Evolutionary conservation across 2,797 vertebrate genomes (phyloP).

Genomic region (Semaprochilodus insignis): DNA sequence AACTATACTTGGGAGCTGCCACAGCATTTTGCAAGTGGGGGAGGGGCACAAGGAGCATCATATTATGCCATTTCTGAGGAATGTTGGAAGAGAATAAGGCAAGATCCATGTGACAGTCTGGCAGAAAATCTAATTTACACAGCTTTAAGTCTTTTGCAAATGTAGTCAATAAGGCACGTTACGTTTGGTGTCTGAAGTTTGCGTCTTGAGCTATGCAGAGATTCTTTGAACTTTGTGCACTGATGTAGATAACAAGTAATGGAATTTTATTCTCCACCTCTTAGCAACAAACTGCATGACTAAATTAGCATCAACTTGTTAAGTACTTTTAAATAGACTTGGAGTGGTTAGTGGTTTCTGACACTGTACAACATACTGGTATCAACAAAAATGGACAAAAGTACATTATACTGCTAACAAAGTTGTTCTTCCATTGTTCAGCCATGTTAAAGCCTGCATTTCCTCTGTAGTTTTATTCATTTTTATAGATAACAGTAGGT

Average conservation of each 20-base stretch:
- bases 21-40: constrained; percentile 54
- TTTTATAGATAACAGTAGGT: background rate
- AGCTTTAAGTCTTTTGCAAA: too few relatives aligned
- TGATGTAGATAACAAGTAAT: background rate
- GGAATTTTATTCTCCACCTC: background rate
- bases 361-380: background rate
- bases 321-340: too few relatives aligned
- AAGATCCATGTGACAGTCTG: background rate
- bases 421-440: background rate
- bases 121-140: too few relatives aligned
- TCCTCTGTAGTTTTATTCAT: background rate
- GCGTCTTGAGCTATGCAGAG: background rate
- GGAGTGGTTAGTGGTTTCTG: background rate
- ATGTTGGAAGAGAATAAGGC: constrained; percentile 62
- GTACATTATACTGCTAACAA: background rate
- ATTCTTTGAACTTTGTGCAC: too few relatives aligned
- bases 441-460: background rate
- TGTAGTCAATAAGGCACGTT: background rate
- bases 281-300: background rate
- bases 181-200: background rate
- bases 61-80: constrained; percentile 68
- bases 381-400: background rate
- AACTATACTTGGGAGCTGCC: constrained; percentile 64
- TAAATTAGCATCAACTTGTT: background rate
- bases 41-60: constrained; percentile 63